These are phyloP conservation scores for Gadus macrocephalus DNA, from an alignment of 2,113 vertebrate species.

Conservation along the genomic window DNA sequence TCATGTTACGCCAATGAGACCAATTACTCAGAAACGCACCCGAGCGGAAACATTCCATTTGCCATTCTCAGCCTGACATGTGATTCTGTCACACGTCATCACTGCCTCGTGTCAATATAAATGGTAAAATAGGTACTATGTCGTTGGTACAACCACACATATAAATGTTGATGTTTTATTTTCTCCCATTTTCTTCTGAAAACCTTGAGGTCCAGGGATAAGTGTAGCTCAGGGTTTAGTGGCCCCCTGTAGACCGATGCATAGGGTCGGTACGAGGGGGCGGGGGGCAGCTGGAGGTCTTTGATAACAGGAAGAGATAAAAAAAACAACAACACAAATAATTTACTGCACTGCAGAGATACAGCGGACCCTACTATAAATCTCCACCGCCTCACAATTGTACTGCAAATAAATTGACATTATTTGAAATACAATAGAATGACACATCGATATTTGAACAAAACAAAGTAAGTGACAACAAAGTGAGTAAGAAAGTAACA, in stretches of 20 bases:
- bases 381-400: slow-evolving; percentile 51
- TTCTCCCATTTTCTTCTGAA: too few relatives aligned
- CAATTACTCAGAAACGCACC: not conserved
- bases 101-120: too few relatives aligned
- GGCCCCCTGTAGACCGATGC: too few relatives aligned
- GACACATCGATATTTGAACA: too few relatives aligned
- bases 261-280: not conserved
- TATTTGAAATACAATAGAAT: slow-evolving; percentile 14
- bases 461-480: too few relatives aligned
- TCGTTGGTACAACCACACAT: too few relatives aligned
- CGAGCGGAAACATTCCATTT: not conserved
- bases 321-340: slow-evolving; percentile 30
- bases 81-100: not conserved
- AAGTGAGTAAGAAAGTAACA: too few relatives aligned
- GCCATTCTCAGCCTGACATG: not conserved
- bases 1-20: slow-evolving; percentile 18
- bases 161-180: too few relatives aligned
- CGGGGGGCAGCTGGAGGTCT: not conserved
- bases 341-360: slow-evolving; percentile 73
- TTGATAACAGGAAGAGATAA: slow-evolving; percentile 1
- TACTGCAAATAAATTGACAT: slow-evolving; percentile 55
- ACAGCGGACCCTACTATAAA: slow-evolving; percentile 55
- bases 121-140: too few relatives aligned
- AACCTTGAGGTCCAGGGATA: too few relatives aligned
- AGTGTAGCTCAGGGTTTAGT: too few relatives aligned